These are phyloP conservation scores for Myotis brandtii DNA, from an alignment of 2,113 vertebrate species.

Conservation along the genomic window DNA sequence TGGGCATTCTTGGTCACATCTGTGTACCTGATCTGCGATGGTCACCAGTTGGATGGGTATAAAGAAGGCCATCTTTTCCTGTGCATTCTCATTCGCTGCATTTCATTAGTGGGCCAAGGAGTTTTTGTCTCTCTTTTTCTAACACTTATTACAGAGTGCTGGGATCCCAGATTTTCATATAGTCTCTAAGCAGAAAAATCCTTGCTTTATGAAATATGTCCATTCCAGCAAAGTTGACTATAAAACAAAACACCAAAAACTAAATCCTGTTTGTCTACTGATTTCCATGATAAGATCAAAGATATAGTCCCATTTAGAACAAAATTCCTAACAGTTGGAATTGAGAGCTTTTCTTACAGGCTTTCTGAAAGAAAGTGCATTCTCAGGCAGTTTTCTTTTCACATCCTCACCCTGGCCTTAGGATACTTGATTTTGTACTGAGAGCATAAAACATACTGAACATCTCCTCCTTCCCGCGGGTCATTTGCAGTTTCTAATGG, in stretches of 20 bases:
- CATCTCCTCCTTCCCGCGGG: neutral
- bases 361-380: neutral
- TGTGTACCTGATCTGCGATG: neutral
- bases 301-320: neutral
- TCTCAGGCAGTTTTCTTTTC: neutral
- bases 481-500: neutral
- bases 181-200: neutral
- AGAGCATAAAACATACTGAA: neutral
- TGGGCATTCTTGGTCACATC: neutral
- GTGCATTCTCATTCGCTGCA: neutral
- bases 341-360: neutral
- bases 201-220: neutral
- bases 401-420: neutral
- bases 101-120: neutral
- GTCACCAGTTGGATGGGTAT: rapidly evolving
- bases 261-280: neutral
- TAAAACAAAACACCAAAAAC: neutral
- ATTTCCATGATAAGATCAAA: slow-evolving; percentile 23
- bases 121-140: neutral
- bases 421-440: neutral
- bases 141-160: neutral
- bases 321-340: neutral
- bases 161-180: neutral
- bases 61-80: neutral
- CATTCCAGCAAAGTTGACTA: neutral